These are phyloP conservation scores for Desmophyllum pertusum DNA, from an alignment of 92 coral and sea anemone genomes.

Conservation along the genomic window DNA sequence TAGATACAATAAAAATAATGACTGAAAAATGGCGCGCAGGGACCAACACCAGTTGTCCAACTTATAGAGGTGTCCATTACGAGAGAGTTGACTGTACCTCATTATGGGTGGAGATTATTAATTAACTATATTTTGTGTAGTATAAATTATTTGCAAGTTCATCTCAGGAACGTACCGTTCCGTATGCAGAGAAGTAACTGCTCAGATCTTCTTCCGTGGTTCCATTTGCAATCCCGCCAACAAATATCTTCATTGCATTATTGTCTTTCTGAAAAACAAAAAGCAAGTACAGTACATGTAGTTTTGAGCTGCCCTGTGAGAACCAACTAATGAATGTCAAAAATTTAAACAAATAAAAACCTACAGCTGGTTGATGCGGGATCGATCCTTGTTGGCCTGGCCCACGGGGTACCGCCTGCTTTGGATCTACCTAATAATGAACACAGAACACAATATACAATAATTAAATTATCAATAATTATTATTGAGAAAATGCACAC, in stretches of 20 bases:
- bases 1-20: no score
- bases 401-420: conserved; percentile 95
- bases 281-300: neutral
- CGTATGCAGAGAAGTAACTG: conserved; percentile 80
- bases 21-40: no score
- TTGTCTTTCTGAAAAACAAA: conserved; percentile 47
- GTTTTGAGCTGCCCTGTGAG: neutral
- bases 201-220: conserved; percentile 90
- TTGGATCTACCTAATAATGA: conserved; percentile 81
- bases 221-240: conserved; percentile 89
- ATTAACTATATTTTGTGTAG: no score
- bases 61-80: no score
- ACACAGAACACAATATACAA: neutral
- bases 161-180: conserved; percentile 54
- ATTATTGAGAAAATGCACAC: neutral
- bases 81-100: no score
- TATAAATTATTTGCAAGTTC: neutral
- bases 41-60: no score
- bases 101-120: no score
- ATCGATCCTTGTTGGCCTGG: conserved; percentile 77
- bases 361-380: conserved; percentile 25
- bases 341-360: neutral
- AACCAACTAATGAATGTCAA: neutral
- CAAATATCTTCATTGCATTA: conserved; percentile 80
- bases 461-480: no score